These are phyloP conservation scores for Oxyscelio sp. DNA, from an alignment of 2,888 invertebrate species.

Conservation along the genomic window DNA sequence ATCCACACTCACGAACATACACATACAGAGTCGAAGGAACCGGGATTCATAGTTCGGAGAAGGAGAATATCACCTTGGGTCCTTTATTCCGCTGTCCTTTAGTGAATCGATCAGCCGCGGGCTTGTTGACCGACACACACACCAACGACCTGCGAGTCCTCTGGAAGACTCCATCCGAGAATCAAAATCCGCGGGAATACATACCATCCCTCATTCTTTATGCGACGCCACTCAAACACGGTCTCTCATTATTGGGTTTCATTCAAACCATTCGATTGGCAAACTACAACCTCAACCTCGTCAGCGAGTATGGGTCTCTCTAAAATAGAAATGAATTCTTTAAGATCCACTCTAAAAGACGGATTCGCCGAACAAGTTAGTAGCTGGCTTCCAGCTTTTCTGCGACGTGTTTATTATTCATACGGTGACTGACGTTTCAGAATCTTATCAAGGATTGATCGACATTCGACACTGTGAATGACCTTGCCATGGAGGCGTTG, in stretches of 20 bases:
- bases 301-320: neutral
- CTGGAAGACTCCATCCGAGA: conserved; percentile 20
- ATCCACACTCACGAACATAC: neutral
- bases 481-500: neutral
- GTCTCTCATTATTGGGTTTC: conserved; percentile 35
- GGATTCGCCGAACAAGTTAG: conserved; percentile 3
- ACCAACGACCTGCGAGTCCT: conserved; percentile 18
- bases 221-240: conserved; percentile 4
- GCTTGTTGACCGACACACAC: conserved; percentile 65
- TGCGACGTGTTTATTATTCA: no score
- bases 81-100: conserved; percentile 62
- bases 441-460: no score
- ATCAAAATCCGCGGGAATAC: no score
- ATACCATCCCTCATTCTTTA: no score
- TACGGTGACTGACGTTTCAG: no score
- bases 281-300: neutral
- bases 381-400: neutral
- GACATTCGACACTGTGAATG: conserved; percentile 12
- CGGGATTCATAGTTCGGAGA: conserved; percentile 1
- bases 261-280: conserved; percentile 29
- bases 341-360: neutral
- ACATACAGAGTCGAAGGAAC: neutral
- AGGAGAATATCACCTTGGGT: conserved; percentile 54
- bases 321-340: conserved; percentile 17
- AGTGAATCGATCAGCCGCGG: conserved; percentile 69